These are phyloP conservation scores for Melinopterus prodromus DNA, from an alignment of 2,888 invertebrate genomes.

Conservation along the genomic window DNA sequence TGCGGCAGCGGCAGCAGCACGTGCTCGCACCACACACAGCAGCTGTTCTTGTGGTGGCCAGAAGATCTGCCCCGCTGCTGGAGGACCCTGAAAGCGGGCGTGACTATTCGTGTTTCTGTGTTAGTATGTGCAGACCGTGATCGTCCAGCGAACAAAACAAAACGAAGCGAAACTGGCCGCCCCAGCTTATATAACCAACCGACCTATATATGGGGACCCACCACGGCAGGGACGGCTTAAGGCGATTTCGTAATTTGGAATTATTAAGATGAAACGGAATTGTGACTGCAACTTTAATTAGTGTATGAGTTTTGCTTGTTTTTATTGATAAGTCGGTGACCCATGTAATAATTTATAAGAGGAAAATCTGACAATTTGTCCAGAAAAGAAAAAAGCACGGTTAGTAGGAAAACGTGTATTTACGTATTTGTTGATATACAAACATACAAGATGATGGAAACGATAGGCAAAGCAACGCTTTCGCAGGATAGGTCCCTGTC, in stretches of 20 bases:
- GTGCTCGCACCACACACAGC: constrained; percentile 50
- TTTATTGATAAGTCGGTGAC: no score
- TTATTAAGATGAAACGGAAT: background rate
- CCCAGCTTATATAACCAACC: constrained; percentile 49
- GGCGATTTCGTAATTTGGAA: background rate
- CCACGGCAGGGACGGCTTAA: background rate
- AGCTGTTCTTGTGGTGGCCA: constrained; percentile 53
- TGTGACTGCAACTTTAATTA: no score
- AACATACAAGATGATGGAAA: no score
- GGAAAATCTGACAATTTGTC: no score
- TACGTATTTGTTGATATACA: no score
- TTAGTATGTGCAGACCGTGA: constrained; percentile 19
- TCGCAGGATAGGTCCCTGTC: no score
- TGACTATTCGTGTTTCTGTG: constrained; percentile 23
- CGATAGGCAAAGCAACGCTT: no score
- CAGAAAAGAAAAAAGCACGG: no score
- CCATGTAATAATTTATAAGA: no score
- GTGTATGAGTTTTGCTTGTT: no score
- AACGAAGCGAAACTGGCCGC: constrained; percentile 37
- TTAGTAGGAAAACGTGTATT: no score
- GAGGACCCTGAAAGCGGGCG: constrained; percentile 33
- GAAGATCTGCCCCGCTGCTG: constrained; percentile 28
- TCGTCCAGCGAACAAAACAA: constrained; percentile 31
- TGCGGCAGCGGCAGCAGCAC: constrained; percentile 48
- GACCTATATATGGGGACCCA: constrained; percentile 58